Percentiles rank a stretch among this genome's conserved stretches.
Conservation (phyloP, 2,113 vertebrate genomes). For the Oryzias curvinotus region DNA sequence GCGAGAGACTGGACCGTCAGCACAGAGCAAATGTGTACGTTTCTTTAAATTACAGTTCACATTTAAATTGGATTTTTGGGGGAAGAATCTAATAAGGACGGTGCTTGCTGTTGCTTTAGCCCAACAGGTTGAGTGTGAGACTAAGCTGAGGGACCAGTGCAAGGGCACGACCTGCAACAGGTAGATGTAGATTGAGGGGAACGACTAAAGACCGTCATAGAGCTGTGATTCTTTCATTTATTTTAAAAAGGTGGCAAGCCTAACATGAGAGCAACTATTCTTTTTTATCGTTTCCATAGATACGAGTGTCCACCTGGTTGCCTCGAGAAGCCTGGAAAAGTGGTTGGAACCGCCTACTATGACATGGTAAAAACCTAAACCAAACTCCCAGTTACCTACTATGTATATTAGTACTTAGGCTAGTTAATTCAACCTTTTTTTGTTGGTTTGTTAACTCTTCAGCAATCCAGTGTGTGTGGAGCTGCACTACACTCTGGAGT, state of each 20-base stretch:
- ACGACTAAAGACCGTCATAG: neutral
- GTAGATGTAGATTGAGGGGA: constrained; percentile 61
- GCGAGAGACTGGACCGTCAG: constrained; percentile 86
- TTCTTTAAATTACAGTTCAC: neutral
- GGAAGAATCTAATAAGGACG: neutral
- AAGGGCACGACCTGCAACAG: constrained; percentile 98
- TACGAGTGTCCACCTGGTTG: constrained; percentile 97
- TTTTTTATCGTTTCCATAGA: constrained; percentile 65
- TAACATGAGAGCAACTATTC: neutral
- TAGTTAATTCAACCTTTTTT: too few species aligned
- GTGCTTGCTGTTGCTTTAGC: constrained; percentile 68
- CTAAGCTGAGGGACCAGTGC: constrained; percentile 91
- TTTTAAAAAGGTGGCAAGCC: neutral
- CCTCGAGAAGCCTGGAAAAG: constrained; percentile 86
- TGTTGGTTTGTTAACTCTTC: constrained; percentile 13
- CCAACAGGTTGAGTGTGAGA: constrained; percentile 94
- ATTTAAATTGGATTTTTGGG: neutral
- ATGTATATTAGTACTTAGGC: neutral
- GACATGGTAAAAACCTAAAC: constrained; percentile 84
- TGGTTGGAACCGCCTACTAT: constrained; percentile 91
- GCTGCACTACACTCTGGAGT: constrained; percentile 91
- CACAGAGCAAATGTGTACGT: constrained; percentile 98
- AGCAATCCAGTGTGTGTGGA: constrained; percentile 98
- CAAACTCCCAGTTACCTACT: neutral
- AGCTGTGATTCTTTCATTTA: too few species aligned